Evolutionary conservation across 1,140 invertebrate species (phyloP), one percentile per base, ranked within the genome.

Genomic region (Pogonomyrmex barbatus): DNA sequence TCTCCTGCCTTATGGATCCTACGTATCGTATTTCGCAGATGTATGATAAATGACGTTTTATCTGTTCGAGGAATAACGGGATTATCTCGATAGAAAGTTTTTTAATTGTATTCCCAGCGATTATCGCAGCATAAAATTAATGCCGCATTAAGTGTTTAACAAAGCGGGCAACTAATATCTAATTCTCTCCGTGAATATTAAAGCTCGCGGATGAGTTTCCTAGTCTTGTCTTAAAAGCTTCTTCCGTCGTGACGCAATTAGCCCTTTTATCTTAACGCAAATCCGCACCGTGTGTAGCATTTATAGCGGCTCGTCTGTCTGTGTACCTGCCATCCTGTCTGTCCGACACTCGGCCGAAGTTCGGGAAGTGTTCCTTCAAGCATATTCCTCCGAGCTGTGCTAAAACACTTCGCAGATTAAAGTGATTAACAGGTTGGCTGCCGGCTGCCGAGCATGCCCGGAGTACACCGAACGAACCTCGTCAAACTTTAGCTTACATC

Each of bases 401-500:
- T 83, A 75, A 89, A 91, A 91, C 87, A 91, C 85, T 91, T 89
- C 76, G 71, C 73, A 87, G 87, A 87, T 84, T 52, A 87, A 84
- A 77, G 82, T 90, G 86, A 91, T 90, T 91, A 91, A 91, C 89
- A 89, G 71, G 65, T 73, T 73, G 79, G 60, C 70, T 75, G 36
- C 56, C 76, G 36, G 82, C 47, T 54, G 54, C 77, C 63, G 52
- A 76, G 36, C 71, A 60, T 87, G 62, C 62, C 62, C 50, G 4
- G 70, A 68, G 60, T 70, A 76, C 39, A 67, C 54, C 56, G 33
- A 52, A 70, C 24, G 24, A 24, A 24, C 24, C 60, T 47, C 68
- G 56, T 87, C 70, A 52, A 87, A 87, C 86, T 87, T 87, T 73
- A 73, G 56, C 81, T 86, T 87, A 87, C 45, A 67, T 85, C 71